Evolutionary conservation across 2,113 vertebrate species (phyloP), one percentile per base, ranked within the genome.

Genomic region (Epinephelus cyanopodus): DNA sequence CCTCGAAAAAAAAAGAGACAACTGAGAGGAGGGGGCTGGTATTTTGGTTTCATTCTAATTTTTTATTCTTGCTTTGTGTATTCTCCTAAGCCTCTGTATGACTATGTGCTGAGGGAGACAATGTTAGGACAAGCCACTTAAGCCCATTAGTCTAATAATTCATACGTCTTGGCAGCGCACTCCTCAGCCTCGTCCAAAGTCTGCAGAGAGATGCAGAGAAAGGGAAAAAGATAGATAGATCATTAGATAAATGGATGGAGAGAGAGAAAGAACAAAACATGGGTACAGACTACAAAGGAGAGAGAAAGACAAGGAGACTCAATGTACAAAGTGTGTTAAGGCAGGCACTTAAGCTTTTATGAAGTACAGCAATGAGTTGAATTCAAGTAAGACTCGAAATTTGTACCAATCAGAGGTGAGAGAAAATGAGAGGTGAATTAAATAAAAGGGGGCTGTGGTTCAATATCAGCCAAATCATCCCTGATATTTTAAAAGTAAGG

Each of bases 111-210:
- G 83, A 86, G 78, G 66, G 74, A 92, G 90, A 94, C 91, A 92
- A 90, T 93, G 91, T 91, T 89, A 90, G 89, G 90, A 95, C 91
- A 91, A 93, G 90, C 89, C 93, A 93, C 92, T 94, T 95, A 94
- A 94, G 87, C 90, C 87, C 89, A 94, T 93, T 94, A 93, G 91
- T 87, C 84, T 93, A 92, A 94, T 91, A 94, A 93, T 93, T 94
- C 89, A 95, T 90, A 90, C 58, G 64, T 87, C 86, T 94, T 93
- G 92, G 93, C 91, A 91, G 86, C 39, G 33, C 29, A 74, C 58
- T 89, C 84, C 88, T 89, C 77, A 50, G 68, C 68, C 52, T 63
- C 27, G 29, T 89, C 92, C 93, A 92, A 90, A 81, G 84, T 85
- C 78, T 75, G 66, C 80, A 85, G 23, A 87, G 42, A 91, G 71